Base-by-base conservation (phyloP, 2,797 vertebrate species). In the Australoheros facetus region DNA sequence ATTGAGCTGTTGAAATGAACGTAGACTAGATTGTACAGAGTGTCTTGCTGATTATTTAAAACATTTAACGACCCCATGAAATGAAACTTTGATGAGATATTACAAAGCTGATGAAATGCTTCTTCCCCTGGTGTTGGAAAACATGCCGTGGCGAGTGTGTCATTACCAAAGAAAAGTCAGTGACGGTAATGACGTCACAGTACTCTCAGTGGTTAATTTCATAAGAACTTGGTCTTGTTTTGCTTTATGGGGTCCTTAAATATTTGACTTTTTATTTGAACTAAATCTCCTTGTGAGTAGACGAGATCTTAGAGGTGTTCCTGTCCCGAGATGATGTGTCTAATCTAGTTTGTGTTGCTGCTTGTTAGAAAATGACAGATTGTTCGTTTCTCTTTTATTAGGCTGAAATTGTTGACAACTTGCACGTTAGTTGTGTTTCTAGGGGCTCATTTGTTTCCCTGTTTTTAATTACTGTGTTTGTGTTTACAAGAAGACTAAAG, bases 1-100 rank as follows among this genome's bases (percentile, higher is more conserved):
- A 78, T 69, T 53, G n/a, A 87, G 30, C 37, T 57, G 42, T 77
- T 74, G 9, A 77, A 76, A 57, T 79, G 64, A 73, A 82, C 69
- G 17, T 88, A 90, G 77, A 74, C 19, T 87, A 88, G 85, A 71
- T 75, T 69, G 80, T 91, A 77, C 32, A 86, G 34, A 76, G 70
- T 85, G 66, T 88, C 71, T 77, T 64, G 12, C 5, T 71, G 37
- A 14, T 80, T 74, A 73, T 69, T 82, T 56, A 42, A 72, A 56
- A 19, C 8, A 16, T 79, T 79, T 69, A 71, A 80, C 21, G 80
- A 80, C 80, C 79, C 86, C 78, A 60, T 90, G 88, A 81, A 85
- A 73, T 32, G 3, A 74, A 85, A 56, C 28, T 14, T 28, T 11
- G 23, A 39, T 30, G 54, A 7, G 7, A 56, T 17, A 54, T 37